phyloP scores from a whole-genome alignment of 2,888 invertebrate genomes.

The Lycaena phlaeas region DNA sequence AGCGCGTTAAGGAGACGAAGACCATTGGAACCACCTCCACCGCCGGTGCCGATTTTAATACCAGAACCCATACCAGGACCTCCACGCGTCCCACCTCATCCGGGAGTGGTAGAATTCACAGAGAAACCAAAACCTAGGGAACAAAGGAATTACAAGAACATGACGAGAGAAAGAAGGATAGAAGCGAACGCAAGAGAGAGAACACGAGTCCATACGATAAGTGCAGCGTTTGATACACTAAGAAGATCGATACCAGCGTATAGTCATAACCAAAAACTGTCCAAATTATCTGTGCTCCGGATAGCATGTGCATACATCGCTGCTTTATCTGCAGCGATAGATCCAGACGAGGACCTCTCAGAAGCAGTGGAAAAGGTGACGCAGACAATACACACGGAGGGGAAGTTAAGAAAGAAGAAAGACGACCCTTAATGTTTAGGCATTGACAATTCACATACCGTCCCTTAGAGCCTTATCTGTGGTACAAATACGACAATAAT shows the following conservation, averaged over 20 bases:
- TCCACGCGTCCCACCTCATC: slow-evolving; percentile 69
- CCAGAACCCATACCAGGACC: slow-evolving; percentile 39
- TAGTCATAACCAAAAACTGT: slow-evolving; percentile 93
- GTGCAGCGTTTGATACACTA: slow-evolving; percentile 94
- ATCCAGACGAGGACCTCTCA: slow-evolving; percentile 78
- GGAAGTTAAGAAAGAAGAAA: slow-evolving; percentile 88
- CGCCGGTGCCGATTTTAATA: slow-evolving; percentile 34
- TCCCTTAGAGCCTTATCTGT: slow-evolving; percentile 31
- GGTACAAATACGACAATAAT: slow-evolving; percentile 61
- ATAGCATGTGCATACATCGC: slow-evolving; percentile 96
- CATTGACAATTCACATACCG: slow-evolving; percentile 20
- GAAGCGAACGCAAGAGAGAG: slow-evolving; percentile 96
- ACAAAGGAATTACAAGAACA: slow-evolving; percentile 94
- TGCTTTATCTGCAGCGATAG: slow-evolving; percentile 84
- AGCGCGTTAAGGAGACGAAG: slow-evolving; percentile 43
- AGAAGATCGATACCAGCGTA: slow-evolving; percentile 90
- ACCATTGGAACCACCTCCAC: slow-evolving; percentile 42
- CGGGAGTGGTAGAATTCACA: slow-evolving; percentile 50
- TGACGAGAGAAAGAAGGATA: slow-evolving; percentile 93
- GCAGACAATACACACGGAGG: slow-evolving; percentile 93
- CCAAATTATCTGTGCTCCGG: slow-evolving; percentile 91
- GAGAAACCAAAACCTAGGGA: slow-evolving; percentile 64
- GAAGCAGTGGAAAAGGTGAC: slow-evolving; percentile 90
- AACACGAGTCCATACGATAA: slow-evolving; percentile 95
- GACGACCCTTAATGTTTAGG: slow-evolving; percentile 73